Conservation (phyloP, 2,113 vertebrate species). For the Micronycteris hirsuta region DNA sequence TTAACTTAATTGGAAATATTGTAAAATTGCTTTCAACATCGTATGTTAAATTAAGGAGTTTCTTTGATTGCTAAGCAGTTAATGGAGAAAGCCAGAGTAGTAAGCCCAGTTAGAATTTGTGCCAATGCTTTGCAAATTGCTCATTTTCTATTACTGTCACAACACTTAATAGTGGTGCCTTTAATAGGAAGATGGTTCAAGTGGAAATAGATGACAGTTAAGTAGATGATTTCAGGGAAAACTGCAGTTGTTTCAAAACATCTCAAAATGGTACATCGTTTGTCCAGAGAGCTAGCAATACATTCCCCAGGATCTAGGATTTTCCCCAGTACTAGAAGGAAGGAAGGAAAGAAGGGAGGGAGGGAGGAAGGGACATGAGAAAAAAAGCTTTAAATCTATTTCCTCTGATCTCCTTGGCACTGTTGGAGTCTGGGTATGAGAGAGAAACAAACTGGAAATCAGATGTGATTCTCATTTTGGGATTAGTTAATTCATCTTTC, state of each 20-base stretch:
- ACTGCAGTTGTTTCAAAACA: constrained; percentile 27
- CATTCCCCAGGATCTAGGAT: not conserved
- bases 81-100: constrained; percentile 61
- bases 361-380: not conserved
- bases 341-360: not conserved
- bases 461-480: not conserved
- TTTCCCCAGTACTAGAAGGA: not conserved
- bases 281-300: not conserved
- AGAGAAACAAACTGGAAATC: not conserved
- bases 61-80: constrained; percentile 68
- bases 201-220: not conserved
- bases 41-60: constrained; percentile 64
- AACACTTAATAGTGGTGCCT: constrained; percentile 26
- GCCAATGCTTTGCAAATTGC: constrained; percentile 58
- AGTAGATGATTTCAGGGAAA: constrained; percentile 26
- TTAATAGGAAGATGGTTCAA: constrained; percentile 31
- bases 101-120: not conserved
- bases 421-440: not conserved
- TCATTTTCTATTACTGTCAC: constrained; percentile 69
- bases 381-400: not conserved
- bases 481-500: not conserved
- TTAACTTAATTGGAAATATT: constrained; percentile 74
- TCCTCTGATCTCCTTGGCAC: not conserved
- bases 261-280: constrained; percentile 28
- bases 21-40: constrained; percentile 72